Evolutionary conservation across 2,797 vertebrate species (phyloP).

Genomic region (Sparidentex hasta): DNA sequence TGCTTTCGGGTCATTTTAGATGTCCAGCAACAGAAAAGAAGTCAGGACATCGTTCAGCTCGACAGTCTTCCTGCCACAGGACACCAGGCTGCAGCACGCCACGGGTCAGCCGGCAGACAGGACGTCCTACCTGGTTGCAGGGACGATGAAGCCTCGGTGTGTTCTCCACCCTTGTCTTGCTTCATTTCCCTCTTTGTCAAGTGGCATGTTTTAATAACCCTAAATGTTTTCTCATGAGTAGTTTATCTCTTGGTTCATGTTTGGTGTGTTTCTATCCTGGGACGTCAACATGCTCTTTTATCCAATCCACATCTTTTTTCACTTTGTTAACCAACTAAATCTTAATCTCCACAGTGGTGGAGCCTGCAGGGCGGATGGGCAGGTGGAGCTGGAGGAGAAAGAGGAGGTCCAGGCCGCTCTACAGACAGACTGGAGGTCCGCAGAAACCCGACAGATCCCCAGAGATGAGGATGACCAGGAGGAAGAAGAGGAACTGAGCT

Average conservation of each 20-base stretch:
- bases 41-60: slow-evolving; percentile 71
- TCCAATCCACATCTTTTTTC: not conserved
- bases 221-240: not conserved
- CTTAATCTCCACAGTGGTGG: slow-evolving; percentile 32
- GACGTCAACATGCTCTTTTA: not conserved
- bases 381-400: slow-evolving; percentile 45
- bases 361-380: slow-evolving; percentile 65
- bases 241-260: not conserved
- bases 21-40: slow-evolving; percentile 54
- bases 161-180: slow-evolving; percentile 1
- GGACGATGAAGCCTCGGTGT: slow-evolving; percentile 68
- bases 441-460: slow-evolving; percentile 63
- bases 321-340: slow-evolving; percentile 1
- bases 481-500: slow-evolving; percentile 70
- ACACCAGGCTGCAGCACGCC: slow-evolving; percentile 56
- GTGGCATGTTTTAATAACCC: not conserved
- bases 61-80: slow-evolving; percentile 71
- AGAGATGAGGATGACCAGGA: slow-evolving; percentile 51
- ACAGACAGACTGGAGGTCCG: slow-evolving; percentile 66
- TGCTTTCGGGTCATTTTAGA: slow-evolving; percentile 51
- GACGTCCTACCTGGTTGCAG: slow-evolving; percentile 63
- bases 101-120: slow-evolving; percentile 54
- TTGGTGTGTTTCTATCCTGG: not conserved
- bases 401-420: slow-evolving; percentile 38
- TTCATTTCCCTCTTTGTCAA: not conserved